Evolutionary conservation across 2,113 vertebrate species (phyloP), one percentile per base, ranked within the genome.

Genomic region (Passer domesticus): DNA sequence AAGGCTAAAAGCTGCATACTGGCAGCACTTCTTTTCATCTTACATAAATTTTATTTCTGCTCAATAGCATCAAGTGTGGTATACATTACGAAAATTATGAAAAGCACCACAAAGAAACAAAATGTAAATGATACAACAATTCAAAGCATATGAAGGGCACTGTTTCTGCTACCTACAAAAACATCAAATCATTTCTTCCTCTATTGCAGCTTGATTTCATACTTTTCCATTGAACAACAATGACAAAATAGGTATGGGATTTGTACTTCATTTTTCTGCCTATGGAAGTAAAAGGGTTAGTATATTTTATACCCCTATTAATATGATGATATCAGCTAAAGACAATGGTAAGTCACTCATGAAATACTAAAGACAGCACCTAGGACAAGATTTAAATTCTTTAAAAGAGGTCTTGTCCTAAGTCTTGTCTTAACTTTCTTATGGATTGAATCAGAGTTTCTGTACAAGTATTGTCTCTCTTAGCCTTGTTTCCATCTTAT

Each of bases 21-120:
- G 97, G 96, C 97, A 97, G 89, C 95, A 97, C 97, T 98, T 98
- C 97, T 98, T 98, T 97, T 98, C 81, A 97, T 98, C 97, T 95
- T 76, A 97, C 88, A 96, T 94, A 96, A 92, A 97, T 97, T 96
- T 93, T 69, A 97, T 97, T 96, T 97, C 96, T 97, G 97, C 97
- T 96, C 97, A 95, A 92, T 92, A 96, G 96, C 97, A 98, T 98
- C 96, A 97, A 79, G 97, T 94, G 95, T 95, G 96, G 97, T 98
- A 96, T 97, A 97, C 96, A 95, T 97, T 94, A 98, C 56, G 89
- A 97, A 98, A 97, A 96, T 87, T 97, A 98, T 97, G 97, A 97
- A 98, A 98, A 97, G 96, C 90, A 97, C 83, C 95, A 92, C 41
- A 87, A 96, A 91, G 66, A 78, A 93, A 85, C 50, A 80, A 86